phyloP scores from a whole-genome alignment of 2,113 vertebrate genomes.

The Anarhynchus alexandrinus region DNA sequence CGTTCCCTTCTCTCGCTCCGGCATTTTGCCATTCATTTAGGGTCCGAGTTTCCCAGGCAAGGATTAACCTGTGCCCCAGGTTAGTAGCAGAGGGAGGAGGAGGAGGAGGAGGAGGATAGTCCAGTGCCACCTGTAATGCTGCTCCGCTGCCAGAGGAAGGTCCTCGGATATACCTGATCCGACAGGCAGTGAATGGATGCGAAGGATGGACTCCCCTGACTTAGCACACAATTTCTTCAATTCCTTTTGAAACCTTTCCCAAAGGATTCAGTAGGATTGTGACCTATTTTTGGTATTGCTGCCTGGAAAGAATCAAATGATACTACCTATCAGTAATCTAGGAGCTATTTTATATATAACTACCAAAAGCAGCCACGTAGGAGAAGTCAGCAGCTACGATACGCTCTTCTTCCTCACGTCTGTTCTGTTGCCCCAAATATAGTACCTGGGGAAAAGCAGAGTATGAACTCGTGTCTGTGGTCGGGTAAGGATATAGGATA shows the following conservation, averaged over 20 bases:
- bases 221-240: not conserved
- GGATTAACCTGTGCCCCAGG: not conserved
- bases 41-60: not conserved
- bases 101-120: not conserved
- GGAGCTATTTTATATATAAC: not conserved
- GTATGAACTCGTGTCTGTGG: not conserved
- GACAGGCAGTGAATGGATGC: accelerated
- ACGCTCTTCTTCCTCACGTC: not conserved
- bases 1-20: not conserved
- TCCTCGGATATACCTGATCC: not conserved
- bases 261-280: not conserved
- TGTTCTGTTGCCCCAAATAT: not conserved
- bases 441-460: not conserved
- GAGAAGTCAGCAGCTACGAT: not conserved
- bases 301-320: not conserved
- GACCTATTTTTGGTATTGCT: not conserved
- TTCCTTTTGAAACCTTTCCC: not conserved
- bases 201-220: not conserved
- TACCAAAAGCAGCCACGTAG: not conserved
- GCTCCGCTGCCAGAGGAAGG: not conserved
- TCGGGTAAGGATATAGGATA: not conserved
- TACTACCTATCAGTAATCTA: accelerated
- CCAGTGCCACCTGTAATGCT: too few relatives aligned
- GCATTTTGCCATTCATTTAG: not conserved
- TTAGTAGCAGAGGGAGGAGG: not conserved